A percentile compares a stretch with the other conserved stretches of the same genome.
Conservation (phyloP, 1,140 invertebrate species). For the Lordiphosa clarofinis region DNA sequence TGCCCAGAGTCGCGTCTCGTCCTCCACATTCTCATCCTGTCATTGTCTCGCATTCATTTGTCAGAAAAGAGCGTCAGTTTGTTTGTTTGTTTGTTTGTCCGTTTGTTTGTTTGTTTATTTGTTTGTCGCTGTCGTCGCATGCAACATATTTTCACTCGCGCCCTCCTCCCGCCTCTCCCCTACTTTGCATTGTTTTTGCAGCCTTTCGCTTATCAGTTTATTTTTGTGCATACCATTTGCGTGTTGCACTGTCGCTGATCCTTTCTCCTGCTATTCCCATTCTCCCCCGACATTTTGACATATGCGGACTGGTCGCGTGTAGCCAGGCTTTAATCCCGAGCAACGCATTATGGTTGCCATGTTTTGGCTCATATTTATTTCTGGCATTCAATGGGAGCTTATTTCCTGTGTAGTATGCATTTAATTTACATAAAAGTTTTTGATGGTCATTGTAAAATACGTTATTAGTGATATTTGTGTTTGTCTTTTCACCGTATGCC, state of each 20-base stretch:
- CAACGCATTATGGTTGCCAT: slow-evolving; percentile 57
- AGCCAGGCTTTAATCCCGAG: slow-evolving; percentile 43
- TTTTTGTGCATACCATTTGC: slow-evolving; percentile 60
- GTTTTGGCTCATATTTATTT: slow-evolving; percentile 40
- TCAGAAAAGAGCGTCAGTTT: slow-evolving; percentile 39
- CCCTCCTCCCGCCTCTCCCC: background rate
- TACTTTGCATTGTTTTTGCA: slow-evolving; percentile 52
- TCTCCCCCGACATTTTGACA: slow-evolving; percentile 33
- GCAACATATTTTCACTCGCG: slow-evolving; percentile 57
- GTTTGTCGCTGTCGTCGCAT: slow-evolving; percentile 58
- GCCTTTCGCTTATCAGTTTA: slow-evolving; percentile 67
- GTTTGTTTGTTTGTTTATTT: slow-evolving; percentile 58
- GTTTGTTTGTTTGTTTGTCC: slow-evolving; percentile 48
- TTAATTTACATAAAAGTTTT: slow-evolving; percentile 33
- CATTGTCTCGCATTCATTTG: slow-evolving; percentile 62
- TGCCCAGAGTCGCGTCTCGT: slow-evolving; percentile 33
- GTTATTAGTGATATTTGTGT: slow-evolving; percentile 19
- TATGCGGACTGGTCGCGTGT: slow-evolving; percentile 42
- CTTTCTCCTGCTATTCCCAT: slow-evolving; percentile 13
- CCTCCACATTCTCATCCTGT: slow-evolving; percentile 9
- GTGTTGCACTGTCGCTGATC: slow-evolving; percentile 51
- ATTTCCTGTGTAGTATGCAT: slow-evolving; percentile 13
- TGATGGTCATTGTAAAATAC: slow-evolving; percentile 6
- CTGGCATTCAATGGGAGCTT: slow-evolving; percentile 30
- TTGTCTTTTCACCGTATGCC: background rate